Evolutionary conservation across 1,140 invertebrate species (phyloP).

Genomic region (Goniozus legneri): DNA sequence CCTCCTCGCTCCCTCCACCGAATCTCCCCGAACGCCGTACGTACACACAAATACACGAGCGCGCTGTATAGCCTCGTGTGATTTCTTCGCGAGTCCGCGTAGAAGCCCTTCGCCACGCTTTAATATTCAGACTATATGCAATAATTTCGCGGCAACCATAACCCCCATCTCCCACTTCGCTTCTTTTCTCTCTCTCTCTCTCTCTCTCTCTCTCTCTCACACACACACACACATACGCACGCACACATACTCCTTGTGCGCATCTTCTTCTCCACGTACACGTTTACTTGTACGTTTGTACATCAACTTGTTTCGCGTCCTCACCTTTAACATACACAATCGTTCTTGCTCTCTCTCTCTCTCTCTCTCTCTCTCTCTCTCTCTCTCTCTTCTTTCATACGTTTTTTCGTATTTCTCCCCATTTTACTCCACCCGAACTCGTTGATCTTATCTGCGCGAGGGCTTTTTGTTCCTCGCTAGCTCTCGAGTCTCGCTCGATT

Average conservation of each 20-base stretch:
- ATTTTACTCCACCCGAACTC: no score
- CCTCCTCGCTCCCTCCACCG: conserved; percentile 1
- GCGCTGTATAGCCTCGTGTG: conserved; percentile 2
- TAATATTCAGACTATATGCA: conserved; percentile 57
- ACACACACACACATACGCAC: neutral
- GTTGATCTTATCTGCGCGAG: no score
- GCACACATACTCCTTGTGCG: neutral
- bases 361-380: no score
- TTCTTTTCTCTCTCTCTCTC: conserved; percentile 26
- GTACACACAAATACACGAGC: neutral
- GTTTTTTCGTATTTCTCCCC: no score
- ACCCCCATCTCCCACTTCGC: conserved; percentile 15
- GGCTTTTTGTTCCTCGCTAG: no score
- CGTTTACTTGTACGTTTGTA: no score
- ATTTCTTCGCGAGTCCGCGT: conserved; percentile 27
- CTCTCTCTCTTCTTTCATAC: no score
- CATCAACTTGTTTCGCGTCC: no score
- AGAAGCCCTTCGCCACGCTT: conserved; percentile 45
- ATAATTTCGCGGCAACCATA: conserved; percentile 51
- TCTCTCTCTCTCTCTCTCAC: conserved; percentile 9
- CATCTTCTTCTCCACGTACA: neutral
- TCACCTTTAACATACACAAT: no score
- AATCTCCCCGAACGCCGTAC: neutral
- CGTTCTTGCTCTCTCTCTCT: no score
- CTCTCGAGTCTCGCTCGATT: no score